Base-by-base conservation (phyloP, 37 sponge, comb jelly and placozoan genomes). In the Axinella damicornis region DNA sequence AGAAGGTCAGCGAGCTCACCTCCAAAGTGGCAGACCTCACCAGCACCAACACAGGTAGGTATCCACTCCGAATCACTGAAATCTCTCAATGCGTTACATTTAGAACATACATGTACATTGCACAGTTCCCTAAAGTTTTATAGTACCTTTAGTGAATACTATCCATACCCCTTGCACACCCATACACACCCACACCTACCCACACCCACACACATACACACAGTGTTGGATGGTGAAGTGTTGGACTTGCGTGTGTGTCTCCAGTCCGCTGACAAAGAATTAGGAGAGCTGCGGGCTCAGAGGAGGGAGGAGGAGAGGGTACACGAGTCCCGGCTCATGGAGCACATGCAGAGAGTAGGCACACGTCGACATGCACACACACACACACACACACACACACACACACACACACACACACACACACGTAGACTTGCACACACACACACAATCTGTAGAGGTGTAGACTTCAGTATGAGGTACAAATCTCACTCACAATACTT, bases 211-310 rank as follows among this genome's bases (percentile, higher is more conserved):
- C 69, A 11, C 21, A 15, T 37, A n/a, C n/a, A n/a, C 81, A 46
- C 46, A 46, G 88, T 88, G 57, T 63, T 88, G 37, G 80, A 85
- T 18, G 74, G 85, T 71, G 93, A 92, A 31, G 85, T 88, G 52
- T 20, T 58, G 37, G 93, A 92, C 62, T 73, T 92, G 36, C 80
- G 89, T 28, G 59, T 85, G 64, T 81, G 89, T 20, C 76, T 88
- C 30, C 56, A 69, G 46, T 81, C 93, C 40, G 81, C 89, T 58
- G 93, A 92, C 55, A 59, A 63, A 27, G 93, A 88, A 65, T 69
- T 92, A 69, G n/a, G 59, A 5, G 89, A 92, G 61, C 37, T 80
- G 28, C 88, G 85, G 72, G 56, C 52, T 0, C 78, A 72, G 54
- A 35, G 27, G 54, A 66, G 30, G 41, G 71, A 76, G 37, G 78